Conservation (phyloP, 2,797 vertebrate species). For the Mus minutoides region DNA sequence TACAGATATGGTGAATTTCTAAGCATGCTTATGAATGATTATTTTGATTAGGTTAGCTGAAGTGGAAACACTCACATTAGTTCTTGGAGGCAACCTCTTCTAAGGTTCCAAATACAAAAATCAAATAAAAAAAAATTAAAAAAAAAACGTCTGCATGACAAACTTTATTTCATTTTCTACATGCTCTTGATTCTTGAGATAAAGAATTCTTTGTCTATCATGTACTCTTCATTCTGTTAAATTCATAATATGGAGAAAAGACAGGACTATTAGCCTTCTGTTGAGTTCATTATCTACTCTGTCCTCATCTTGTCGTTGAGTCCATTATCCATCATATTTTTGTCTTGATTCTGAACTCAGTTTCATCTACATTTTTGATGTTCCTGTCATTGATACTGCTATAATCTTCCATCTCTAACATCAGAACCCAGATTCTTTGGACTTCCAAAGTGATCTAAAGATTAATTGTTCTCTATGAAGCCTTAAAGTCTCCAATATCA, state of each 20-base stretch:
- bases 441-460: neutral
- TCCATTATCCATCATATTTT: neutral
- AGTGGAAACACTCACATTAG: too few species aligned
- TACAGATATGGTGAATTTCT: neutral
- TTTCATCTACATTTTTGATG: neutral
- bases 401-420: neutral
- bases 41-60: too few species aligned
- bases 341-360: neutral
- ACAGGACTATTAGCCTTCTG: too few species aligned
- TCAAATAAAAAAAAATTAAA: too few species aligned
- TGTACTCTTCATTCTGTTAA: too few species aligned
- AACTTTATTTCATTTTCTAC: too few species aligned
- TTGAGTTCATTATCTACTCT: neutral
- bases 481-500: neutral
- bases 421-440: neutral
- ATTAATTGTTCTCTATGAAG: neutral
- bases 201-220: too few species aligned
- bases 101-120: too few species aligned
- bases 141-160: too few species aligned
- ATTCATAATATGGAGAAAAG: too few species aligned
- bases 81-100: too few species aligned
- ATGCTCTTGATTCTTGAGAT: too few species aligned
- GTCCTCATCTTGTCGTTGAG: neutral
- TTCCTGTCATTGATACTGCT: neutral
- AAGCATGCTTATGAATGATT: neutral